A percentile compares a stretch with the other conserved stretches of the same genome.
Conservation (phyloP, 2,888 invertebrate genomes). For the Vannuccia rotundouncinata region DNA sequence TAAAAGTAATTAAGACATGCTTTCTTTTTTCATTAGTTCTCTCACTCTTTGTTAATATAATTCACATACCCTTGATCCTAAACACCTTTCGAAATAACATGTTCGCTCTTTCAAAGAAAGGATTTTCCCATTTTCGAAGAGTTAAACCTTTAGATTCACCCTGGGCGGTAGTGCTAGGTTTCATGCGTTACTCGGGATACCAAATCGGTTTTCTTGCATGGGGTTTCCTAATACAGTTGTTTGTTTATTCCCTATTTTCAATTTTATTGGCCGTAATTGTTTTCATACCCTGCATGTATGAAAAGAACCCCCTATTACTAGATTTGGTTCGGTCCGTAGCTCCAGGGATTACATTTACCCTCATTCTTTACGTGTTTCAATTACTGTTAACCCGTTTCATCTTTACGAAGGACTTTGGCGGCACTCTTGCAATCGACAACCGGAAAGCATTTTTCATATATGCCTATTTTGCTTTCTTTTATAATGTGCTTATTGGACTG, state of each 20-base stretch:
- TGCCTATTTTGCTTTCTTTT: conserved; percentile 29
- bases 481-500: conserved; percentile 31
- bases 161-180: background rate
- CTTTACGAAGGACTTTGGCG: conserved; percentile 23
- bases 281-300: background rate
- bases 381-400: background rate
- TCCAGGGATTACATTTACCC: background rate
- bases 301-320: background rate
- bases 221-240: background rate
- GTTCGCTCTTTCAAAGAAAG: background rate
- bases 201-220: conserved; percentile 5
- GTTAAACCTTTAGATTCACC: background rate
- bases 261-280: background rate
- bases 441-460: conserved; percentile 28
- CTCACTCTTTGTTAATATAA: background rate
- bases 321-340: background rate
- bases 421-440: conserved; percentile 11
- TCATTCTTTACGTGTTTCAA: conserved; percentile 21
- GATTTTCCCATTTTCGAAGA: background rate
- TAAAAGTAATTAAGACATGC: background rate
- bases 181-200: background rate
- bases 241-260: background rate
- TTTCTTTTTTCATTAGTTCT: background rate
- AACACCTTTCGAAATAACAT: background rate
- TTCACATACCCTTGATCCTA: background rate